Conservation (phyloP, 2,797 vertebrate species). For the Tokudaia tokunoshimensis region DNA sequence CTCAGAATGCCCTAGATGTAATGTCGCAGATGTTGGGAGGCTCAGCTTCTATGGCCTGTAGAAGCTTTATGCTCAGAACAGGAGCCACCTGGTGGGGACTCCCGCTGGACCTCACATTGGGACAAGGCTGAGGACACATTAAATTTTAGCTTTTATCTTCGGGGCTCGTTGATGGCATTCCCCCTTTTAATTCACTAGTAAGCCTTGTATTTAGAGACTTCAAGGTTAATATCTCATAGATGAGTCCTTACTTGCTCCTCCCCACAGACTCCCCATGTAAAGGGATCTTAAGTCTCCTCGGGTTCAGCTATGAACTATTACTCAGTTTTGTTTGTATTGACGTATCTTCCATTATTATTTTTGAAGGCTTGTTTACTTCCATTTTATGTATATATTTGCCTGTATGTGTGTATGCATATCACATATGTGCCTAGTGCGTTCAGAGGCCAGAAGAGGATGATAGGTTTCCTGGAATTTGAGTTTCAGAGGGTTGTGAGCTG, state of each 20-base stretch:
- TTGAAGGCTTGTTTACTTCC: neutral
- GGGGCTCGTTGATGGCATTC: neutral
- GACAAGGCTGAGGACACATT: neutral
- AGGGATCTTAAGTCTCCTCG: neutral
- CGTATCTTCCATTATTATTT: neutral
- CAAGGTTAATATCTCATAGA: neutral
- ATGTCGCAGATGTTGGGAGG: neutral
- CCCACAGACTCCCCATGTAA: neutral
- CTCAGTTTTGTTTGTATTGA: conserved; percentile 18
- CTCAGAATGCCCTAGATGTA: neutral
- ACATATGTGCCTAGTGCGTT: neutral
- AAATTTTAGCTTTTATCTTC: neutral
- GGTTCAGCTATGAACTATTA: conserved; percentile 9
- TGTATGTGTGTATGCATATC: neutral
- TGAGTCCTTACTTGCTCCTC: neutral
- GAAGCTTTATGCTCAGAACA: neutral
- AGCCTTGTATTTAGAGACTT: conserved; percentile 33
- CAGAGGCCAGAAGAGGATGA: neutral
- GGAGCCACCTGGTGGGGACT: neutral
- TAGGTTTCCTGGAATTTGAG: neutral
- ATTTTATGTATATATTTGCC: neutral
- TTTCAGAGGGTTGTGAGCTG: neutral
- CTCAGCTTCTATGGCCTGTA: neutral
- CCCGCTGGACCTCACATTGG: neutral
- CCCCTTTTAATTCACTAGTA: neutral